A percentile compares a stretch with the other conserved stretches of the same genome.
These are phyloP conservation scores for Heliconius congener DNA, from an alignment of 1,140 invertebrate genomes.

Conservation along the genomic window DNA sequence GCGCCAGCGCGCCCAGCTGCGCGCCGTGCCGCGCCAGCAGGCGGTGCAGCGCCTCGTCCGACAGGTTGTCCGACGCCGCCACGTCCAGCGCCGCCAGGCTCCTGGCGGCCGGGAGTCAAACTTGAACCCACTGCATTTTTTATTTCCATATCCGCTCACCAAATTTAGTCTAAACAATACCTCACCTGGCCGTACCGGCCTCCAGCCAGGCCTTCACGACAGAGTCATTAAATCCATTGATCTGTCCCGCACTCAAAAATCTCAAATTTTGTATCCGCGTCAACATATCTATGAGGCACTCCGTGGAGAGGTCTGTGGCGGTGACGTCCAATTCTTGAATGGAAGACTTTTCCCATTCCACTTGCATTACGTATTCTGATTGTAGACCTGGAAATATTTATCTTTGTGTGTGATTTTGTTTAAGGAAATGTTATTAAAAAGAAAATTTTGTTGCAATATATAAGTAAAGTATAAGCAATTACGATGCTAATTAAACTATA, in stretches of 20 bases:
- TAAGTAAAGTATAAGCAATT: no score
- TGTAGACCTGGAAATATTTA: slow-evolving; percentile 85
- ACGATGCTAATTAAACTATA: no score
- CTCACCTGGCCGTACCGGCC: slow-evolving; percentile 88
- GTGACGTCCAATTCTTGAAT: slow-evolving; percentile 98
- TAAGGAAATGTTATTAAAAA: no score
- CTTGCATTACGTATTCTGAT: slow-evolving; percentile 95
- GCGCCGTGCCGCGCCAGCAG: slow-evolving; percentile 94
- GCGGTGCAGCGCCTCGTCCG: slow-evolving; percentile 94
- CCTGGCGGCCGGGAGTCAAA: slow-evolving; percentile 51
- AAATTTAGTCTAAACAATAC: no score
- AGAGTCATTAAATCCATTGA: slow-evolving; percentile 98
- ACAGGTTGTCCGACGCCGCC: slow-evolving; percentile 96
- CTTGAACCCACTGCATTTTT: no score
- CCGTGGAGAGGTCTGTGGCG: slow-evolving; percentile 96
- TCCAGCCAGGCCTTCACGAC: slow-evolving; percentile 96
- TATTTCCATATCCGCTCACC: no score
- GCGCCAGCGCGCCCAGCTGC: slow-evolving; percentile 92
- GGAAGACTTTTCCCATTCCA: slow-evolving; percentile 98
- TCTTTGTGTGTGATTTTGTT: no score
- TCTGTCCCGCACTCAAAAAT: slow-evolving; percentile 96
- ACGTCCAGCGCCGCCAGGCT: slow-evolving; percentile 95
- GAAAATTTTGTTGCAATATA: no score
- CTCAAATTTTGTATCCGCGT: slow-evolving; percentile 92
- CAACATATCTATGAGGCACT: slow-evolving; percentile 96